Conservation (phyloP, 2,888 invertebrate species). For the Spilosoma lubricipeda region DNA sequence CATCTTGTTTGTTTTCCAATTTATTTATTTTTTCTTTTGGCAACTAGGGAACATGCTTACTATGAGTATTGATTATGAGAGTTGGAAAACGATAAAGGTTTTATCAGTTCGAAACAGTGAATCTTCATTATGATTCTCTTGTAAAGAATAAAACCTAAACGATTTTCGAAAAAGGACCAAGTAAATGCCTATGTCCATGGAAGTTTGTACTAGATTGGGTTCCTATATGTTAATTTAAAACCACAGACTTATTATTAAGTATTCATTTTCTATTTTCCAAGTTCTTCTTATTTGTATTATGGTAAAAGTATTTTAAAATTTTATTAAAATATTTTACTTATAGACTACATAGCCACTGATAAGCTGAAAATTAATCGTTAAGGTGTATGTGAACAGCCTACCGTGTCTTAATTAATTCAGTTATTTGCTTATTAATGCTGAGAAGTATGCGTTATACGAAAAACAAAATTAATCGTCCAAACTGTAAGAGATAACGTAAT, state of each 20-base stretch:
- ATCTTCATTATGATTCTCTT: neutral
- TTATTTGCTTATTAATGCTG: slow-evolving; percentile 33
- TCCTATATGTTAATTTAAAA: neutral
- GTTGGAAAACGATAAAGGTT: slow-evolving; percentile 16
- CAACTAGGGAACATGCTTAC: slow-evolving; percentile 53
- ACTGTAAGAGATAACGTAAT: slow-evolving; percentile 49
- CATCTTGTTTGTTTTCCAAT: slow-evolving; percentile 74
- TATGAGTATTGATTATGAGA: slow-evolving; percentile 43
- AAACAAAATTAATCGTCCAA: slow-evolving; percentile 50
- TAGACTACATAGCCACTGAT: neutral
- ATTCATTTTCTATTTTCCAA: neutral
- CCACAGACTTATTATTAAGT: neutral
- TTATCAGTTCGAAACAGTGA: neutral
- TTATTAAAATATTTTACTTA: neutral
- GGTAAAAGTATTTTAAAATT: neutral
- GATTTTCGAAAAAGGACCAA: neutral
- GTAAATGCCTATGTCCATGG: neutral
- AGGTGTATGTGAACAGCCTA: neutral
- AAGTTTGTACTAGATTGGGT: neutral
- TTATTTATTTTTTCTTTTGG: slow-evolving; percentile 59
- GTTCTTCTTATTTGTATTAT: no score
- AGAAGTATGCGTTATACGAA: slow-evolving; percentile 27
- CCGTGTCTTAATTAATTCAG: slow-evolving; percentile 28
- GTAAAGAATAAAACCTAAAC: neutral
- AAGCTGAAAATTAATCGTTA: neutral